Conservation (phyloP, 2,113 vertebrate species). For the Lagenorhynchus albirostris region DNA sequence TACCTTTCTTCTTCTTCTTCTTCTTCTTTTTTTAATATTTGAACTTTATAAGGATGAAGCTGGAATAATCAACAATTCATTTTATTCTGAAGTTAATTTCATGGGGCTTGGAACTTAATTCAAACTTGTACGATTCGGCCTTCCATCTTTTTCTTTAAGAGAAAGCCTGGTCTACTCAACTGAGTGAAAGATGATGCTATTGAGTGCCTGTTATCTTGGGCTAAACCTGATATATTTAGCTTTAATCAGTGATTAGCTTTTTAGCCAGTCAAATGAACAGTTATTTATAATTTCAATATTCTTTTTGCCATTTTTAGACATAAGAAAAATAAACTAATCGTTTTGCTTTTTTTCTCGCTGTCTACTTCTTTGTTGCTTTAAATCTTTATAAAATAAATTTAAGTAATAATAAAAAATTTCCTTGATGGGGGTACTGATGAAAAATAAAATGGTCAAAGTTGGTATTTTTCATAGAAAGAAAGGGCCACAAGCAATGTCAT, state of each 20-base stretch:
- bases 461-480: neutral
- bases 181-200: neutral
- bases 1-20: neutral
- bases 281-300: constrained; percentile 28
- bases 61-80: neutral
- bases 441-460: neutral
- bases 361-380: neutral
- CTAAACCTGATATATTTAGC: neutral
- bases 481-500: neutral
- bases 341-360: neutral
- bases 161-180: neutral
- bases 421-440: neutral
- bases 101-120: neutral
- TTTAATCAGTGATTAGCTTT: constrained; percentile 16
- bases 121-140: neutral
- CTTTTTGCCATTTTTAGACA: neutral
- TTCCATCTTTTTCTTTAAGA: neutral
- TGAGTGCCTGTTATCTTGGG: neutral
- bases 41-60: neutral
- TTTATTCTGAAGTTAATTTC: neutral
- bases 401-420: neutral
- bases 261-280: neutral
- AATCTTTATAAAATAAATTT: neutral
- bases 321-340: neutral
- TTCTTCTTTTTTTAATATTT: neutral